Conservation (phyloP, 64 coral and sea anemone species). For the Actinia tenebrosa region DNA sequence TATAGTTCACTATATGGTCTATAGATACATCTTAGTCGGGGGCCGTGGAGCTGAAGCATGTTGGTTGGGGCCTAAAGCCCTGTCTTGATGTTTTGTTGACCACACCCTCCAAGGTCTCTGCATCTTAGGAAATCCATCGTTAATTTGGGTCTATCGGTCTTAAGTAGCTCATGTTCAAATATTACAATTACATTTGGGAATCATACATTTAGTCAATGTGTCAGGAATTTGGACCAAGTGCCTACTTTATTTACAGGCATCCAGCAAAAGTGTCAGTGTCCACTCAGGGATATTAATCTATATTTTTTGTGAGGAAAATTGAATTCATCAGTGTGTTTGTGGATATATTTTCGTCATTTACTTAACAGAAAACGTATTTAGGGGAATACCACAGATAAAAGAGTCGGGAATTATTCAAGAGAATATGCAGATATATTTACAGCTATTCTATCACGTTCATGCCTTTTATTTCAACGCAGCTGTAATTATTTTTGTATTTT, state of each 20-base stretch:
- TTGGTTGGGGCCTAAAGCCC: too few species aligned
- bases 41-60: too few species aligned
- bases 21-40: too few species aligned
- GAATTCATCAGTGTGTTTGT: background rate
- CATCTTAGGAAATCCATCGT: background rate
- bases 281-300: background rate
- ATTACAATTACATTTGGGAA: background rate
- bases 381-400: background rate
- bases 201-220: background rate
- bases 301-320: background rate
- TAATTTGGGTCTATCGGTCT: background rate
- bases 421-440: constrained; percentile 2
- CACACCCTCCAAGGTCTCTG: too few species aligned
- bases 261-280: background rate
- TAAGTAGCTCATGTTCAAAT: too few species aligned
- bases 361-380: background rate
- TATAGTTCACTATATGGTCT: too few species aligned
- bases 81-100: too few species aligned
- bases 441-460: background rate
- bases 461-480: background rate
- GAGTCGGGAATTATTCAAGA: background rate
- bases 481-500: background rate
- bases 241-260: background rate
- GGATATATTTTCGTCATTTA: background rate
- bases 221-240: background rate